Conservation (phyloP, 2,888 invertebrate species). For the Drosophila macrospina region DNA sequence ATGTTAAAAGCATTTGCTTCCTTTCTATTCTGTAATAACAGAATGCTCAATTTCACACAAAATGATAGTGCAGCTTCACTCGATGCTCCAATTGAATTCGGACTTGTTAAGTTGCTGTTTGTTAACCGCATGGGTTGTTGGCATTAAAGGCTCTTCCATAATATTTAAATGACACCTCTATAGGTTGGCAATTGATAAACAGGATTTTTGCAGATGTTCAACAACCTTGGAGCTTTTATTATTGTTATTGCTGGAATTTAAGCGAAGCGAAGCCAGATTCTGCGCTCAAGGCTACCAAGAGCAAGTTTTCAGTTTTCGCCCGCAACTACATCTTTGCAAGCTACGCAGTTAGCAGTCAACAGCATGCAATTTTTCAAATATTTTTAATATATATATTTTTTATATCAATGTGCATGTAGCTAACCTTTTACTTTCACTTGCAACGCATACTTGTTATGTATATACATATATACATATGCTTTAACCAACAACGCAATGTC, state of each 20-base stretch:
- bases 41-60: neutral
- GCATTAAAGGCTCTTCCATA: slow-evolving; percentile 17
- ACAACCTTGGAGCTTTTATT: slow-evolving; percentile 52
- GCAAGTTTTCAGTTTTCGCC: slow-evolving; percentile 16
- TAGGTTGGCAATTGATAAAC: slow-evolving; percentile 48
- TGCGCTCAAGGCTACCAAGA: slow-evolving; percentile 50
- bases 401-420: slow-evolving; percentile 24
- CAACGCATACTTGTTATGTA: slow-evolving; percentile 8
- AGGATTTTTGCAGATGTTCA: slow-evolving; percentile 62
- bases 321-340: slow-evolving; percentile 20
- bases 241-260: slow-evolving; percentile 20
- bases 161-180: slow-evolving; percentile 40
- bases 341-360: slow-evolving; percentile 6
- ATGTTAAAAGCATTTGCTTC: neutral
- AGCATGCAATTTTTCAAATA: slow-evolving; percentile 45
- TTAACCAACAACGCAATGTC: slow-evolving; percentile 5
- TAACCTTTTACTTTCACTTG: slow-evolving; percentile 71
- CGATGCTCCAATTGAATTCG: neutral
- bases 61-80: neutral
- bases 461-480: neutral
- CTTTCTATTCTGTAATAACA: neutral
- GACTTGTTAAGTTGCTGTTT: neutral
- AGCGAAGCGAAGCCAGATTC: slow-evolving; percentile 11
- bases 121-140: slow-evolving; percentile 14
- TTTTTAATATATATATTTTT: too few relatives aligned